Evolutionary conservation across 2,888 invertebrate species (phyloP).

Genomic region (Drosophila pseudotakahashii): DNA sequence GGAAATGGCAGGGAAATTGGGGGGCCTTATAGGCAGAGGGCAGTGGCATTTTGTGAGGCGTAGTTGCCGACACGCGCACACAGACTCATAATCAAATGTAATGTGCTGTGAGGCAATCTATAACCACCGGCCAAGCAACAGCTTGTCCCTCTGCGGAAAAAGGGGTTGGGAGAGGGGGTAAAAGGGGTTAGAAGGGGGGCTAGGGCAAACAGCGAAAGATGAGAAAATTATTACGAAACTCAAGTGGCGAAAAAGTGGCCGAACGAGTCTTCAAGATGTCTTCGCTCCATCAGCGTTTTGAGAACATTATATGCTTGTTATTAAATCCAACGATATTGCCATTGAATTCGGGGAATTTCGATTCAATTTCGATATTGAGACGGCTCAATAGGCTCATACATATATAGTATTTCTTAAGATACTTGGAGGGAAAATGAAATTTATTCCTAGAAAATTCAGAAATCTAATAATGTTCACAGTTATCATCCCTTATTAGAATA

Average conservation of each 20-base stretch:
- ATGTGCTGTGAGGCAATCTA: conserved; percentile 75
- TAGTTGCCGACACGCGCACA: conserved; percentile 54
- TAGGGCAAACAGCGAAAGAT: conserved; percentile 16
- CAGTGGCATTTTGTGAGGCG: conserved; percentile 65
- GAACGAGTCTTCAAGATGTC: conserved; percentile 21
- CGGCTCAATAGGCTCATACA: background rate
- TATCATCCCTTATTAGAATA: background rate
- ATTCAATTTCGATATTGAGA: conserved; percentile 7
- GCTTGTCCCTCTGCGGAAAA: conserved; percentile 25
- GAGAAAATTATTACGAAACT: conserved; percentile 44
- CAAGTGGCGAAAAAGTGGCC: conserved; percentile 30
- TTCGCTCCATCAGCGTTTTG: conserved; percentile 15
- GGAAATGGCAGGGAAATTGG: conserved; percentile 18
- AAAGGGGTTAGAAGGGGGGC: background rate
- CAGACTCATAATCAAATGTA: conserved; percentile 73
- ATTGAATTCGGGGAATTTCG: conserved; percentile 30
- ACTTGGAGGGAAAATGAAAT: background rate
- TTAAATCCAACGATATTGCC: conserved; percentile 6
- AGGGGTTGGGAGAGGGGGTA: background rate
- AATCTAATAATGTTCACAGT: background rate
- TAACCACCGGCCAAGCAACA: conserved; percentile 65
- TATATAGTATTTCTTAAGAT: background rate
- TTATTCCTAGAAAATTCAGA: background rate
- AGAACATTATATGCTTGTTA: conserved; percentile 18
- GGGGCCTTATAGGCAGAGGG: conserved; percentile 10